A percentile compares a stretch with the other conserved stretches of the same genome.
These are phyloP conservation scores for Intellagama lesueurii DNA, from an alignment of 2,797 vertebrate genomes.

Conservation along the genomic window DNA sequence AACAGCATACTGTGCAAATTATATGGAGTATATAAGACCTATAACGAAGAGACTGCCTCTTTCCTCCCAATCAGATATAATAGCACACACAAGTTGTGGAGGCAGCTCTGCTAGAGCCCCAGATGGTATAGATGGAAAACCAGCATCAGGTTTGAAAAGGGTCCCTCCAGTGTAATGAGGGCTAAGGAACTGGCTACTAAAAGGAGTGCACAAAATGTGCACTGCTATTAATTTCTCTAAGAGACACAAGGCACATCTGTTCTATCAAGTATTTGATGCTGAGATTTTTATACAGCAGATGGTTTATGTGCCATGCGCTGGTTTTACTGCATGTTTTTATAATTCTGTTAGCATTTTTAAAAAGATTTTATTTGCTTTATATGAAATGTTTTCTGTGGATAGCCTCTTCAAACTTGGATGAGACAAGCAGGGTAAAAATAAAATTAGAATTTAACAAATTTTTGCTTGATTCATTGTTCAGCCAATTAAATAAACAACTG, in stretches of 20 bases:
- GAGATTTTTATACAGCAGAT: slow-evolving; percentile 2
- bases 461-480: neutral
- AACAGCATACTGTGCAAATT: neutral
- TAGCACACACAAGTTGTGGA: neutral
- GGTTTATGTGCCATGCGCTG: neutral
- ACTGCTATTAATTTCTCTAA: neutral
- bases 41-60: neutral
- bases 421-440: neutral
- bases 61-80: neutral
- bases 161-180: too few relatives aligned
- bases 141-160: neutral
- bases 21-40: neutral
- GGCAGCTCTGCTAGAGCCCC: neutral
- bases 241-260: neutral
- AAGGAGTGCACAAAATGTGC: neutral
- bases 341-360: neutral
- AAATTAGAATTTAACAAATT: neutral
- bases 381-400: neutral
- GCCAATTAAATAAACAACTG: neutral
- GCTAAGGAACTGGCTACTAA: neutral
- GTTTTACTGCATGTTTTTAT: neutral
- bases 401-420: neutral
- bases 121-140: neutral
- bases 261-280: neutral
- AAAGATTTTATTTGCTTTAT: neutral